phyloP scores from a whole-genome alignment of 2,888 invertebrate species.

The Troides helena region DNA sequence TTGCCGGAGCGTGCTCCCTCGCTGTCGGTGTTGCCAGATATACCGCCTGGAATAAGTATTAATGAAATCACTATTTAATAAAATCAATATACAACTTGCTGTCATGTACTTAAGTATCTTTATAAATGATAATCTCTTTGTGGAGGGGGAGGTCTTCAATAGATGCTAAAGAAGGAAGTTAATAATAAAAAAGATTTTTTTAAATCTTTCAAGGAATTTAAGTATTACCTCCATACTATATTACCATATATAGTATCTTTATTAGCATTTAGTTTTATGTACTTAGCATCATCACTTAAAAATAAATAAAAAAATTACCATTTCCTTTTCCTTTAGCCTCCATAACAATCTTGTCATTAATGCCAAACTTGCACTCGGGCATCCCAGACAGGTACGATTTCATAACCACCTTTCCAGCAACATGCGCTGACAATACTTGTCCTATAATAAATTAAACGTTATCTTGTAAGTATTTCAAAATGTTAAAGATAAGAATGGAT shows the following conservation, averaged over 20 bases:
- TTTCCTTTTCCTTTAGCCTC: slow-evolving; percentile 92
- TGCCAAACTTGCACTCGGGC: slow-evolving; percentile 99
- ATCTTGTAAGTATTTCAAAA: not conserved
- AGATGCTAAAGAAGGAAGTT: too few relatives aligned
- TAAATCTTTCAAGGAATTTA: too few relatives aligned
- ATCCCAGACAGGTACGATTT: slow-evolving; percentile 99
- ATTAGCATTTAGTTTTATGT: too few relatives aligned
- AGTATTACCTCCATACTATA: too few relatives aligned
- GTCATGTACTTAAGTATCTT: too few relatives aligned
- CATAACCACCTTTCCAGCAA: slow-evolving; percentile 99
- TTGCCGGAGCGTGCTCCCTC: slow-evolving; percentile 95
- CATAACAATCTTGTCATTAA: slow-evolving; percentile 99
- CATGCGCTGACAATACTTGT: slow-evolving; percentile 98
- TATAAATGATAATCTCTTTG: too few relatives aligned
- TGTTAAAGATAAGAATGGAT: too few relatives aligned
- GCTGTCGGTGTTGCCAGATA: slow-evolving; percentile 85
- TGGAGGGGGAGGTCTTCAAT: too few relatives aligned
- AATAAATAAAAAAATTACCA: slow-evolving; percentile 44
- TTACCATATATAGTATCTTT: too few relatives aligned
- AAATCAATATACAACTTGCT: too few relatives aligned
- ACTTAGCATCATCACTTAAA: too few relatives aligned
- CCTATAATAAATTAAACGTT: slow-evolving; percentile 75
- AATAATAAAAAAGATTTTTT: too few relatives aligned
- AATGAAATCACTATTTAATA: not conserved
- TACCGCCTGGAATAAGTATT: slow-evolving; percentile 66